Evolutionary conservation across 2,888 invertebrate genomes (phyloP).

Genomic region (Opisthograptis luteolata): DNA sequence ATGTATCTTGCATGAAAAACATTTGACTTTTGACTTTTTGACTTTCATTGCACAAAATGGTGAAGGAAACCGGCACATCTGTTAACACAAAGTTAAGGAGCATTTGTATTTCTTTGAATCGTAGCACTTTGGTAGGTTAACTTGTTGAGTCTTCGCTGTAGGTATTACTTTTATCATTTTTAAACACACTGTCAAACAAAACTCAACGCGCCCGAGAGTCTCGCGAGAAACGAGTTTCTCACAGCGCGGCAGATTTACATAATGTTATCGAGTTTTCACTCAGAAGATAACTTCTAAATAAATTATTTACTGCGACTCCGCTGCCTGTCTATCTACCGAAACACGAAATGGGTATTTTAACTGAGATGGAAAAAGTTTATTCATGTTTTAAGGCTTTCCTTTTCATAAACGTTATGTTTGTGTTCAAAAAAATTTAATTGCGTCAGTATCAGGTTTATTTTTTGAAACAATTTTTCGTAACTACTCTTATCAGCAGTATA

Average conservation of each 20-base stretch:
- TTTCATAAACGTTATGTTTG: constrained; percentile 18
- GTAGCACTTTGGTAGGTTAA: too few relatives aligned
- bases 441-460: neutral
- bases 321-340: constrained; percentile 32
- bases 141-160: too few relatives aligned
- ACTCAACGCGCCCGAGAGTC: constrained; percentile 7
- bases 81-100: too few relatives aligned
- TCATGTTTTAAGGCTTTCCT: constrained; percentile 38
- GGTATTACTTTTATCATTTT: constrained; percentile 10
- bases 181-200: neutral
- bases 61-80: too few relatives aligned
- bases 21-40: too few relatives aligned
- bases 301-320: constrained; percentile 56
- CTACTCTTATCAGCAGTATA: too few relatives aligned
- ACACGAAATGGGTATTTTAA: constrained; percentile 53
- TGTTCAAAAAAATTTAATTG: constrained; percentile 9
- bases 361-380: constrained; percentile 56
- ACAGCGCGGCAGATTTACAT: constrained; percentile 32
- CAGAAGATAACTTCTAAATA: constrained; percentile 50
- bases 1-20: too few relatives aligned
- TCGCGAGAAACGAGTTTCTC: constrained; percentile 18
- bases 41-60: too few relatives aligned
- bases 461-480: neutral
- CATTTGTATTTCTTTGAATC: too few relatives aligned
- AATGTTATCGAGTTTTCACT: constrained; percentile 39